Base-by-base conservation (phyloP, 2,797 vertebrate genomes). In the Mionectes olivaceus region DNA sequence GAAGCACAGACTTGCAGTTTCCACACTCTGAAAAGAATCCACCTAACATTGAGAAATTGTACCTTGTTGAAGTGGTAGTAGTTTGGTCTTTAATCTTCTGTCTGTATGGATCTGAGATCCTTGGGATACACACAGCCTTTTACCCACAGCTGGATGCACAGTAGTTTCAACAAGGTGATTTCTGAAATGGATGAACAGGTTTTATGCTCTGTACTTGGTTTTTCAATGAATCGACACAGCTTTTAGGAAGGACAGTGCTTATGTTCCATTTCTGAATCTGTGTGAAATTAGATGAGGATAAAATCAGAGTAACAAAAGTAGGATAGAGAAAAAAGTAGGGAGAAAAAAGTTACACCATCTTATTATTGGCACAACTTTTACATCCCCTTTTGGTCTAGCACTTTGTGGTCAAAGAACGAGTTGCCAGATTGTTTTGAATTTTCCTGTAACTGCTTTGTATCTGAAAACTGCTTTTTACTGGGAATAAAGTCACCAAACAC, bases 391-490 rank as follows among this genome's bases (percentile, higher is more conserved):
- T 95, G 68, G 67, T 89, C 50, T 75, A 88, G 64, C 69, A 32
- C 70, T 96, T 76, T 56, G 61, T 75, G 87, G 61, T 94, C 65
- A 83, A 83, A 89, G 61, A 95, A 86, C 69, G 71, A 95, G 35
- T 94, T 96, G 69, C 83, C 65, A 68, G 49, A 24, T 74, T 93
- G 35, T 73, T 94, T n/a, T 35, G 70, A 77, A 86, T 92, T 95
- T 87, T 73, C 79, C 23, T 78, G 25, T 86, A 95, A 43, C 55
- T 95, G 24, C 88, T 95, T 35, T 84, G 2, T 69, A 25, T 95
- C 53, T 93, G 82, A 92, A 91, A 97, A 92, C 89, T 94, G 53
- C 59, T 96, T 71, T 97, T 97, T 94, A 88, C 73, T 82, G 63
- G 92, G 55, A 88, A 52, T 89, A 68, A 95, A 97, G 59, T 83